Conservation (phyloP, 2,888 invertebrate genomes). For the Philopedon plagiatum region DNA sequence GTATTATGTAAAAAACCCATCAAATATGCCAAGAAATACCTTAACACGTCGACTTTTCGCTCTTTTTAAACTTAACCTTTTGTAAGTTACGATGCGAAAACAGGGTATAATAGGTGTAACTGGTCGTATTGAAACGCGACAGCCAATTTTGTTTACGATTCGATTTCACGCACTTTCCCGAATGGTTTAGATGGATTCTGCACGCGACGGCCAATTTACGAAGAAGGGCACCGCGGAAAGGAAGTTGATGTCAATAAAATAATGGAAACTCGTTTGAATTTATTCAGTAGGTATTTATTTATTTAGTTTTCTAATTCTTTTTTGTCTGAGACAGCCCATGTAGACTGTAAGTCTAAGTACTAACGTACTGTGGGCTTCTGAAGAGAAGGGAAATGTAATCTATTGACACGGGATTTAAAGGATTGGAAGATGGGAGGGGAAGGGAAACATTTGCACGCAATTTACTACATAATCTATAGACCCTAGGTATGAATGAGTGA, state of each 20-base stretch:
- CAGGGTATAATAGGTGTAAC: conserved; percentile 56
- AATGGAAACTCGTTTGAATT: background rate
- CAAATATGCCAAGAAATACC: conserved; percentile 1
- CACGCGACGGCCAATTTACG: conserved; percentile 64
- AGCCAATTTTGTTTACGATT: conserved; percentile 63
- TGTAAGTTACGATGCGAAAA: conserved; percentile 52
- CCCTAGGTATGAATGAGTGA: too few species aligned
- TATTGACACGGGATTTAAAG: too few species aligned
- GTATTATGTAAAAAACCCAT: conserved; percentile 1
- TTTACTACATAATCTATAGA: too few species aligned
- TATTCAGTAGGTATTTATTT: too few species aligned
- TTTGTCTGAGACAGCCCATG: too few species aligned
- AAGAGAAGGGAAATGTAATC: too few species aligned
- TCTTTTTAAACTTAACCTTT: conserved; percentile 24
- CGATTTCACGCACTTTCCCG: conserved; percentile 63
- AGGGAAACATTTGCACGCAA: too few species aligned
- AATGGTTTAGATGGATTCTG: conserved; percentile 60
- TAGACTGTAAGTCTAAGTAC: too few species aligned
- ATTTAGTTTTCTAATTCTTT: too few species aligned
- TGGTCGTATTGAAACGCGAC: conserved; percentile 59
- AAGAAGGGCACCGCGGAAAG: conserved; percentile 59
- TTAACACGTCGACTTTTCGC: conserved; percentile 26
- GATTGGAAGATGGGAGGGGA: too few species aligned
- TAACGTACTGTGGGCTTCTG: too few species aligned
- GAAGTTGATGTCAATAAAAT: conserved; percentile 9